Evolutionary conservation across 1,140 invertebrate genomes (phyloP).

Genomic region (Bombus ignitus): DNA sequence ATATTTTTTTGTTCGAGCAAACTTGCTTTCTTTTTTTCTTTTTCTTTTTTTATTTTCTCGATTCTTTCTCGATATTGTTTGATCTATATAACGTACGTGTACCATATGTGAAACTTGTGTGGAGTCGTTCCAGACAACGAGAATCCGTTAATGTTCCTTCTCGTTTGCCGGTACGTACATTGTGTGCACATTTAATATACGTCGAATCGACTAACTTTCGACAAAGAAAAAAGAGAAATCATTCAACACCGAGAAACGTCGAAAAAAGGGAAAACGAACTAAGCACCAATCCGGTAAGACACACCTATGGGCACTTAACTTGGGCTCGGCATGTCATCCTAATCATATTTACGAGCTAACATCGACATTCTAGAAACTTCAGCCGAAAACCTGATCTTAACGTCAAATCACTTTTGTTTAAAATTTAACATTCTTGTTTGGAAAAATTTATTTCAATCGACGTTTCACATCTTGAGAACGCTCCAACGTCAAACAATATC

Average conservation of each 20-base stretch:
- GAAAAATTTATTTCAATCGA: too few species aligned
- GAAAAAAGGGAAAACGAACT: constrained; percentile 73
- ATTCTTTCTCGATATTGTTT: not conserved
- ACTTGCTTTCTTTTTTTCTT: not conserved
- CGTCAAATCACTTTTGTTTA: constrained; percentile 13
- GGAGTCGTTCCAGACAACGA: constrained; percentile 61
- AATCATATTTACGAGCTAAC: constrained; percentile 75
- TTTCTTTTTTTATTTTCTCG: not conserved
- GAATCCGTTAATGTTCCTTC: constrained; percentile 49
- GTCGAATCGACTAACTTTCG: constrained; percentile 66
- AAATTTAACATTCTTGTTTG: not conserved
- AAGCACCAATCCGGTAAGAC: constrained; percentile 75
- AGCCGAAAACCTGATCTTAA: constrained; percentile 38
- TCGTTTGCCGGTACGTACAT: constrained; percentile 58
- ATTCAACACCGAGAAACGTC: constrained; percentile 69
- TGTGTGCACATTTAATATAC: constrained; percentile 63
- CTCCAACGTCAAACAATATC: too few species aligned
- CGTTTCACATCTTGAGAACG: too few species aligned
- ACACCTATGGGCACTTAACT: constrained; percentile 78
- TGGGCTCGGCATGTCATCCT: constrained; percentile 74
- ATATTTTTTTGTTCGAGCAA: not conserved
- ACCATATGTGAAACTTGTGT: constrained; percentile 63
- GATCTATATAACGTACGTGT: constrained; percentile 58
- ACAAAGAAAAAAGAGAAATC: constrained; percentile 64
- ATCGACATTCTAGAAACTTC: constrained; percentile 71